These are phyloP conservation scores for Heteropelma amictum DNA, from an alignment of 2,888 invertebrate species.

Conservation along the genomic window DNA sequence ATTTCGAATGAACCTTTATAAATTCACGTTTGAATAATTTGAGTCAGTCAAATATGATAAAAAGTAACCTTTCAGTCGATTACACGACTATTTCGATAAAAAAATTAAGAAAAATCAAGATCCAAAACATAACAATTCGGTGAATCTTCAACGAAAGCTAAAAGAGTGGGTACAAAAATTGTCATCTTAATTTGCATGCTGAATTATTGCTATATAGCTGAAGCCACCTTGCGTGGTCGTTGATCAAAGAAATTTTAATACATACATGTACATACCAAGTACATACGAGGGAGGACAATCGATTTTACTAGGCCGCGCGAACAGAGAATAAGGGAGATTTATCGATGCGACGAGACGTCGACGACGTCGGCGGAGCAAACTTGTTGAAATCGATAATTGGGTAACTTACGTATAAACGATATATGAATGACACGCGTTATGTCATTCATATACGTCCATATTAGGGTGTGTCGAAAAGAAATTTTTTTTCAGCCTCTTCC, in stretches of 20 bases:
- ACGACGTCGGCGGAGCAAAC: constrained; percentile 4
- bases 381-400: constrained; percentile 43
- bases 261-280: not conserved
- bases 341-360: constrained; percentile 35
- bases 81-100: too few species aligned
- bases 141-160: too few species aligned
- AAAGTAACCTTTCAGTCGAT: too few species aligned
- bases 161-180: too few species aligned
- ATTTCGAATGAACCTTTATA: too few species aligned
- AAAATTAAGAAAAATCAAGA: too few species aligned
- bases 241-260: constrained; percentile 18
- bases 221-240: not conserved
- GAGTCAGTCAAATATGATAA: too few species aligned
- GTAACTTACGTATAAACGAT: constrained; percentile 11
- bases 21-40: too few species aligned
- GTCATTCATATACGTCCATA: not conserved
- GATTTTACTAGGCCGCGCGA: not conserved
- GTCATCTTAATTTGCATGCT: too few species aligned
- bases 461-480: not conserved
- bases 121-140: too few species aligned
- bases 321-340: constrained; percentile 35
- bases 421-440: constrained; percentile 2
- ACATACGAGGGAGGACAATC: constrained; percentile 20
- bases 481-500: too few species aligned
- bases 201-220: not conserved